Evolutionary conservation across 2,888 invertebrate genomes (phyloP).

Genomic region (Cremastinae sp.): DNA sequence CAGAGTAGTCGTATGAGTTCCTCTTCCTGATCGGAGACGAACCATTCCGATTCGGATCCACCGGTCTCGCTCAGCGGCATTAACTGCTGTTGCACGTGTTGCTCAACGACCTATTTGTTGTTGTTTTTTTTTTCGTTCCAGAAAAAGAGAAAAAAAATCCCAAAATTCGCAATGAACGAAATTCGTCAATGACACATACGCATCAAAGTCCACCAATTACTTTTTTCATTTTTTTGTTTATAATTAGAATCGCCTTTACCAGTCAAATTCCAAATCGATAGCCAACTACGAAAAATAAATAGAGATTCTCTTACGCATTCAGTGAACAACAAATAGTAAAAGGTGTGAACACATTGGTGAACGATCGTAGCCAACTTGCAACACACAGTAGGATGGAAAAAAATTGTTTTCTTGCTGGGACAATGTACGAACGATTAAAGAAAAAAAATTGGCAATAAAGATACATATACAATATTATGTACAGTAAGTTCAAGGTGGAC

Average conservation of each 20-base stretch:
- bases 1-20: conserved; percentile 88
- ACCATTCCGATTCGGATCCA: conserved; percentile 88
- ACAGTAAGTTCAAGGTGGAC: conserved; percentile 78
- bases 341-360: conserved; percentile 36
- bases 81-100: conserved; percentile 75
- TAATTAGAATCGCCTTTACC: conserved; percentile 8
- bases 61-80: conserved; percentile 75
- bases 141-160: conserved; percentile 37
- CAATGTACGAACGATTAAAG: conserved; percentile 10
- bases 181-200: conserved; percentile 73
- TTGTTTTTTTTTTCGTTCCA: conserved; percentile 26
- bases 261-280: conserved; percentile 40
- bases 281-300: conserved; percentile 53
- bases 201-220: conserved; percentile 74
- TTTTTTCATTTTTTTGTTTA: conserved; percentile 19
- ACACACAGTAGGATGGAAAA: conserved; percentile 59
- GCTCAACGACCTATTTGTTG: conserved; percentile 74
- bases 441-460: conserved; percentile 45
- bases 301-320: conserved; percentile 61
- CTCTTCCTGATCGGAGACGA: conserved; percentile 90
- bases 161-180: conserved; percentile 68
- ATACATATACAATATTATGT: background rate
- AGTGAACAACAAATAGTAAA: conserved; percentile 46
- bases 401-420: conserved; percentile 46
- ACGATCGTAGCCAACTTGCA: conserved; percentile 52